Evolutionary conservation across 53 echinoderm and acorn worm genomes (phyloP).

Genomic region (Patiria pectinifera): DNA sequence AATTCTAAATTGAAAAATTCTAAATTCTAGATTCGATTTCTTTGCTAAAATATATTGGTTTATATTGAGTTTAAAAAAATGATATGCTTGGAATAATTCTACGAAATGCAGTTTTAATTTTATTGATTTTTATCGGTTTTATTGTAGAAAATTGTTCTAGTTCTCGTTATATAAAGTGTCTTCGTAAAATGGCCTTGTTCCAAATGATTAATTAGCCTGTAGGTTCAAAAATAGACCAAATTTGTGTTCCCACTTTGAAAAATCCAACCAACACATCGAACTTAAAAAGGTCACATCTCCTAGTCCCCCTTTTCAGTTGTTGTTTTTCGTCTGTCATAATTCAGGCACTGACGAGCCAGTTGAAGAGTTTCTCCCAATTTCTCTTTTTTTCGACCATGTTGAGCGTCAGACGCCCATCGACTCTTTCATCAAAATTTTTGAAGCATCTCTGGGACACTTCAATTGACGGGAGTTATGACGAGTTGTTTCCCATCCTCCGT

Average conservation of each 20-base stretch:
- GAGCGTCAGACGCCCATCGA: conserved; percentile 12
- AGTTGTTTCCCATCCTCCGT: conserved; percentile 12
- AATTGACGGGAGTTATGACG: conserved; percentile 41
- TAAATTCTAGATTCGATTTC: too few species aligned
- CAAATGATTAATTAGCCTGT: not conserved
- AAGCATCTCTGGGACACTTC: conserved; percentile 9
- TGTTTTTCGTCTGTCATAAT: not conserved
- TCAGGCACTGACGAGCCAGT: not conserved
- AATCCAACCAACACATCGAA: not conserved
- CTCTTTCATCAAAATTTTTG: not conserved
- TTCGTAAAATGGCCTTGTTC: not conserved
- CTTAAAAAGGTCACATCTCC: not conserved
- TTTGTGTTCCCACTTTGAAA: not conserved
- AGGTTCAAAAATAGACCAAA: not conserved
- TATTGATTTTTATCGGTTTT: too few species aligned
- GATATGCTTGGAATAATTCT: too few species aligned
- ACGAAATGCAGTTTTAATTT: too few species aligned
- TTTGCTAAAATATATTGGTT: too few species aligned
- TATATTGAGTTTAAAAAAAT: too few species aligned
- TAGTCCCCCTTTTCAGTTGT: not conserved
- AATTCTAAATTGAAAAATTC: too few species aligned
- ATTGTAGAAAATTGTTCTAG: too few species aligned
- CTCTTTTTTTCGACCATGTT: too few species aligned
- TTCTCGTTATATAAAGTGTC: too few species aligned
- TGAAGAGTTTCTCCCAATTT: not conserved